phyloP scores from a whole-genome alignment of 1,140 invertebrate species.

The Achatina immaculata region DNA sequence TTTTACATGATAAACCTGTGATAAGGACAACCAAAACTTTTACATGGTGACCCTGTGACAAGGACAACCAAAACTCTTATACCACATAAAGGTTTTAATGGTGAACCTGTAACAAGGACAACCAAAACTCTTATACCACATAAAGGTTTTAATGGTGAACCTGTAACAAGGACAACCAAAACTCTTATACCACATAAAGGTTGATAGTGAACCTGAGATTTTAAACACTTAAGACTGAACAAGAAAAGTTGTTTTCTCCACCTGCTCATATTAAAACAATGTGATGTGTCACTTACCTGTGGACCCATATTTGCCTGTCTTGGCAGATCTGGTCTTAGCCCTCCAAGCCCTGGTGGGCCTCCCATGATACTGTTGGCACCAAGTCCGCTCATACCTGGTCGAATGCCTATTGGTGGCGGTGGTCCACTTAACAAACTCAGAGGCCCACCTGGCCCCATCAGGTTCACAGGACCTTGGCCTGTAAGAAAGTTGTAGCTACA shows the following conservation, averaged over 20 bases:
- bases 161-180: no score
- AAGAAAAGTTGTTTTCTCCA: neutral
- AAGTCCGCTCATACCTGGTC: neutral
- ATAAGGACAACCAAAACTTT: no score
- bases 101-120: no score
- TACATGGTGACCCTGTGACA: no score
- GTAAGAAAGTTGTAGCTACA: neutral
- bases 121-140: no score
- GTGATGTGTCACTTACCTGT: neutral
- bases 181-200: no score
- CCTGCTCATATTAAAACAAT: neutral
- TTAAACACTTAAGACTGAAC: no score
- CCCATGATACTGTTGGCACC: neutral
- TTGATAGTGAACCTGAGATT: no score
- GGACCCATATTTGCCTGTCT: conserved; percentile 17
- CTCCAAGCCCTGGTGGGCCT: neutral
- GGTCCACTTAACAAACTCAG: conserved; percentile 9
- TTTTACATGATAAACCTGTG: no score
- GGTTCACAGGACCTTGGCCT: neutral
- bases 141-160: no score
- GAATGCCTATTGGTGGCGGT: conserved; percentile 13
- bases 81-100: no score
- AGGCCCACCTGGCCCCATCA: conserved; percentile 1
- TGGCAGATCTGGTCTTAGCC: neutral
- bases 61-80: no score